Percentiles rank a stretch among this genome's conserved stretches.
phyloP scores from a whole-genome alignment of 2,797 vertebrate genomes.

The Alauda arvensis region DNA sequence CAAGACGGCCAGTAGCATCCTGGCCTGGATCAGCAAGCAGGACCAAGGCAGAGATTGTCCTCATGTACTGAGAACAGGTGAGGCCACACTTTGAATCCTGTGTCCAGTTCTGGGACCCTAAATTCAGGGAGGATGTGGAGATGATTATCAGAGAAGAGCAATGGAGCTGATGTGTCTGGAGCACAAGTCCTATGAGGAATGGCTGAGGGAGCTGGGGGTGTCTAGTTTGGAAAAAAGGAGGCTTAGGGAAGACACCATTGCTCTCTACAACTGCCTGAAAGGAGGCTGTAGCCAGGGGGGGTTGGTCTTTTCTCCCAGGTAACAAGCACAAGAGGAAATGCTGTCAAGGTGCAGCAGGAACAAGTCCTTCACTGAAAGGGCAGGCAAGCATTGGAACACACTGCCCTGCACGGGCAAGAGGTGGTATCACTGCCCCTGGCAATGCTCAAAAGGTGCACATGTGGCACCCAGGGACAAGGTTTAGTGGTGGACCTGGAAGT shows the following conservation, averaged over 20 bases:
- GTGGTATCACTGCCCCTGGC: background rate
- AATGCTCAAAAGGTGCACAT: background rate
- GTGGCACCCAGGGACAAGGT: background rate
- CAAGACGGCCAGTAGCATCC: background rate
- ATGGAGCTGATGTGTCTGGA: background rate
- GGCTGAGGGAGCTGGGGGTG: background rate
- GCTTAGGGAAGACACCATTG: background rate
- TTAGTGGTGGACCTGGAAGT: background rate
- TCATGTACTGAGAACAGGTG: rapidly evolving
- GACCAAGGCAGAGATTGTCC: background rate
- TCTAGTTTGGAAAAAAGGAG: background rate
- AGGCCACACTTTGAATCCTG: background rate
- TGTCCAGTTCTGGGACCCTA: background rate
- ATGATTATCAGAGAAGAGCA: background rate
- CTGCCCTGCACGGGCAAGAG: background rate
- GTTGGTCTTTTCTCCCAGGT: background rate
- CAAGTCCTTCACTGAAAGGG: background rate
- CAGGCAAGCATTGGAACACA: background rate
- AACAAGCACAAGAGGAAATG: background rate
- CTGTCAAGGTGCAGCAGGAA: background rate
- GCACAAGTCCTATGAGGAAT: background rate
- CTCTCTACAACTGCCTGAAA: background rate
- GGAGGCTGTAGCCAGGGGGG: background rate
- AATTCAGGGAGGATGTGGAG: background rate
- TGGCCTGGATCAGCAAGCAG: background rate